These are phyloP conservation scores for Helicoverpa zea DNA, from an alignment of 1,140 invertebrate species.

Conservation along the genomic window DNA sequence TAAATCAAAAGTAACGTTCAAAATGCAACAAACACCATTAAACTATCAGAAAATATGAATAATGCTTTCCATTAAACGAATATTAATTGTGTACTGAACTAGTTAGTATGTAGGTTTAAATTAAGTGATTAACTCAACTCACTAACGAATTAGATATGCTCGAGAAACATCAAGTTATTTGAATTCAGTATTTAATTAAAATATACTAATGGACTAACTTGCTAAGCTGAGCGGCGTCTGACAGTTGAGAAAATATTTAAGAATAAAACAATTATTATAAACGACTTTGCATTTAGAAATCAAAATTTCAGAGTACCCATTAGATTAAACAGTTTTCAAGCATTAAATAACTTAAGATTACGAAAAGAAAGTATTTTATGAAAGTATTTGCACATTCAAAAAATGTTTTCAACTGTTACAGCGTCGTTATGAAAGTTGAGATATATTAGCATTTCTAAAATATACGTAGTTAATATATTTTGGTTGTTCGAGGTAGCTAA, in stretches of 20 bases:
- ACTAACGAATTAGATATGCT: not conserved
- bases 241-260: not conserved
- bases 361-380: not conserved
- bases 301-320: conserved; percentile 10
- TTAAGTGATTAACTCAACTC: no score
- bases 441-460: conserved; percentile 12
- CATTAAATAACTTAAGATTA: conserved; percentile 8
- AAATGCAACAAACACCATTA: no score
- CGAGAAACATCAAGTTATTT: conserved; percentile 4
- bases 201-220: not conserved
- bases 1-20: no score
- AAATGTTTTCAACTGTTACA: not conserved
- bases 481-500: conserved; percentile 6
- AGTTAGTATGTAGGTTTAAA: no score
- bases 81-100: no score
- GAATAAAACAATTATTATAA: no score
- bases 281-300: not conserved
- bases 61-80: no score
- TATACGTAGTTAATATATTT: conserved; percentile 8
- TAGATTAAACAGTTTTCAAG: not conserved
- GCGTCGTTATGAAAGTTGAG: conserved; percentile 10
- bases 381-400: conserved; percentile 1
- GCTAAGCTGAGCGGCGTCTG: not conserved
- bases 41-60: no score
- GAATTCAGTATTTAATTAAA: not conserved